Base-by-base conservation (phyloP, 1,140 invertebrate genomes). In the Heliconius hermathena region DNA sequence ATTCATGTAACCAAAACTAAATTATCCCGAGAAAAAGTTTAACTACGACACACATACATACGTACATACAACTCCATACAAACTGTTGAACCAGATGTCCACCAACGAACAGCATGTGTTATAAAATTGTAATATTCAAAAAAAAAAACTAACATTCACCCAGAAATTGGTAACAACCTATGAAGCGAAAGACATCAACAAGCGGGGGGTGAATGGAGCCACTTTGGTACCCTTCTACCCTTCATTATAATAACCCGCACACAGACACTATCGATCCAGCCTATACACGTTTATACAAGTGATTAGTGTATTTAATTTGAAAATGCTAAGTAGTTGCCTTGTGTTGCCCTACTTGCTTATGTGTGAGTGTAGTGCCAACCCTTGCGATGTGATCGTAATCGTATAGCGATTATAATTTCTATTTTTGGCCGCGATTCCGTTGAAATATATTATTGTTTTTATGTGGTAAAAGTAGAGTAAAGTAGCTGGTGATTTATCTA, bases 281-380 rank as follows among this genome's bases (percentile, higher is more conserved):
- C 76, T 91, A 86, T 91, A 89, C 87, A 84, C 88, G 90, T 90
- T 91, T 92, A 91, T 91, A 92, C 89, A 90, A 90, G 91, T 94
- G 92, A 93, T 94, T 94, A 94, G 91, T 94, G 93, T 93, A 92
- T 94, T 94, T 94, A 94, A 94, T 94, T 94, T 93, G 92, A 94
- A 94, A 94, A 94, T 93, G 93, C 92, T 94, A 94, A 94, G 93
- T 93, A 94, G 93, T 94, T 92, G 90, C 87, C 90, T 91, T 92
- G 92, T 91, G 91, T 66, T 66, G 60, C 26, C 60, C 26, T 13
- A 29, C 60, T 26, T n/a, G 60, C 88, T 85, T 81, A 73, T 76
- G 87, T 89, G 91, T 90, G 89, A 76, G 86, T 81, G 86, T 57
- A 57, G 54, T 57, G 90, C 90, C 82, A 93, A 94, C 92, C 92